Evolutionary conservation across 2,888 invertebrate species (phyloP).

Genomic region (Sussaba pulchella): DNA sequence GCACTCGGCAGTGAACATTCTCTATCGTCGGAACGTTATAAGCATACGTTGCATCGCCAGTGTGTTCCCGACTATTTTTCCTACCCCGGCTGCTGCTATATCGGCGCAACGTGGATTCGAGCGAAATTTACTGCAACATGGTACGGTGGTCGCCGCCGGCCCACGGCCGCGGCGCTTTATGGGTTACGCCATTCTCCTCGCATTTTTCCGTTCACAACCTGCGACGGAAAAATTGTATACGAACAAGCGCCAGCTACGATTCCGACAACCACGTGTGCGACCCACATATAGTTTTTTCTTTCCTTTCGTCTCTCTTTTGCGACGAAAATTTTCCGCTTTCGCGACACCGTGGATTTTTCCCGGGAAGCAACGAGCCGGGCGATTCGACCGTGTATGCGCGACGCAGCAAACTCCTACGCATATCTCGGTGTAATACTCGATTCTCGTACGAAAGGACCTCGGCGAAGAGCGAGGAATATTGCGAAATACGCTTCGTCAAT

Average conservation of each 20-base stretch:
- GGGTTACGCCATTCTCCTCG: constrained; percentile 54
- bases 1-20: too few species aligned
- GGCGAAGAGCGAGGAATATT: constrained; percentile 7
- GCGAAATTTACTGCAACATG: constrained; percentile 65
- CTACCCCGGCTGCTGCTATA: constrained; percentile 33
- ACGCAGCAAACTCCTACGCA: not conserved
- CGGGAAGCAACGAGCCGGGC: constrained; percentile 1
- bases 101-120: constrained; percentile 57
- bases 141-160: constrained; percentile 55
- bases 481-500: not conserved
- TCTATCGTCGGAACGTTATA: too few species aligned
- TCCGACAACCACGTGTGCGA: constrained; percentile 35
- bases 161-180: constrained; percentile 50
- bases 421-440: not conserved
- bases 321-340: not conserved
- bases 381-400: too few species aligned
- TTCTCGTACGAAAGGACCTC: not conserved
- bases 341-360: not conserved
- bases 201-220: constrained; percentile 62
- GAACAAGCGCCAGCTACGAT: constrained; percentile 38
- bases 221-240: constrained; percentile 11
- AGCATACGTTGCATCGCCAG: too few species aligned
- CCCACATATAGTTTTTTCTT: constrained; percentile 16
- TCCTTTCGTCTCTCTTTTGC: constrained; percentile 2
- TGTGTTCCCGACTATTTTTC: too few species aligned